Conservation (phyloP, 2,888 invertebrate species). For the Lobophora halterata region DNA sequence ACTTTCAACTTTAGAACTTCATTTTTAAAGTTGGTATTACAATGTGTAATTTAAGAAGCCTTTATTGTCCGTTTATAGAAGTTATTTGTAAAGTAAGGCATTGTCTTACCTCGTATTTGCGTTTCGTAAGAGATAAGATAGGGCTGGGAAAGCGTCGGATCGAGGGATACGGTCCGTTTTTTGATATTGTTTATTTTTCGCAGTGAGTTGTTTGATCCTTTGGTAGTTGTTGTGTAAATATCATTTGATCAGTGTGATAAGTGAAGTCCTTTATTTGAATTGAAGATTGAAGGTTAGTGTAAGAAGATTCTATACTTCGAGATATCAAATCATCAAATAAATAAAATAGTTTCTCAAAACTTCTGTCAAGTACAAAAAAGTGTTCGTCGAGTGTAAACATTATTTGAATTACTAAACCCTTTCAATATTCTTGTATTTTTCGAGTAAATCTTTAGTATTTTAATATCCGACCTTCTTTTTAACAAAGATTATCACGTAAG, state of each 20-base stretch:
- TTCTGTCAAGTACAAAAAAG: too few relatives aligned
- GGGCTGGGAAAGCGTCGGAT: constrained; percentile 53
- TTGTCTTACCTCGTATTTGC: constrained; percentile 69
- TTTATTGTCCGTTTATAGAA: constrained; percentile 52
- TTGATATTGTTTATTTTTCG: constrained; percentile 52
- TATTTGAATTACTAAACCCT: too few relatives aligned
- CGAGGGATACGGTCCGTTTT: constrained; percentile 36
- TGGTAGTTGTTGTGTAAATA: constrained; percentile 27
- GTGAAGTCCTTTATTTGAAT: not conserved
- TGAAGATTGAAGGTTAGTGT: not conserved
- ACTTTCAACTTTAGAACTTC: constrained; percentile 29
- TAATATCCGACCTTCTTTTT: too few relatives aligned
- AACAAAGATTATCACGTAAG: constrained; percentile 5
- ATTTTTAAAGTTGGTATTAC: constrained; percentile 33
- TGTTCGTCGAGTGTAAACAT: too few relatives aligned
- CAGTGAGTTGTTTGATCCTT: constrained; percentile 50
- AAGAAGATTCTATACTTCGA: too few relatives aligned
- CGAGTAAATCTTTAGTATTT: too few relatives aligned
- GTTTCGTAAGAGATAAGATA: constrained; percentile 63
- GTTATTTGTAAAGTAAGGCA: constrained; percentile 68
- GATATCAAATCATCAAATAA: too few relatives aligned
- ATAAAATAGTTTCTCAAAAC: too few relatives aligned
- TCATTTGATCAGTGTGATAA: constrained; percentile 11
- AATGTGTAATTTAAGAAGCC: constrained; percentile 24
- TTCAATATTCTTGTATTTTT: too few relatives aligned